phyloP scores from a whole-genome alignment of 2,888 invertebrate genomes.

The Andrena trimmerana region DNA sequence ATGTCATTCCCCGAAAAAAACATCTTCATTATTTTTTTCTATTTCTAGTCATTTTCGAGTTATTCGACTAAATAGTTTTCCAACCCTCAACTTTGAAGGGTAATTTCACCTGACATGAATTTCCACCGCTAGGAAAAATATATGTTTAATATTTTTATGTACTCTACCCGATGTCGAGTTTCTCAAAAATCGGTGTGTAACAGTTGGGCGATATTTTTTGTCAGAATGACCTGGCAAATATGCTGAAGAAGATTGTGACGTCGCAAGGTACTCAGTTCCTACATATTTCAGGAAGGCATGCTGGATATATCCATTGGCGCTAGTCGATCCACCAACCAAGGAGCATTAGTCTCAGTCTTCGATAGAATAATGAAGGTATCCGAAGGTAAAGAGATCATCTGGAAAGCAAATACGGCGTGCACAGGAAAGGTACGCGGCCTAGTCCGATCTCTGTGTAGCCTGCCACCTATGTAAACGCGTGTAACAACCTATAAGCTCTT shows the following conservation, averaged over 20 bases:
- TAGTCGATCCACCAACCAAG: not conserved
- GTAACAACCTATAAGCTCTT: conserved; percentile 58
- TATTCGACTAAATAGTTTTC: too few species aligned
- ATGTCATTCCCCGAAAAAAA: too few species aligned
- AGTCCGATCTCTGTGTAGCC: conserved; percentile 20
- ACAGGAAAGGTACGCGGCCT: conserved; percentile 24
- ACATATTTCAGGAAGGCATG: not conserved
- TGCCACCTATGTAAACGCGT: conserved; percentile 61
- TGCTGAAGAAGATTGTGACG: not conserved
- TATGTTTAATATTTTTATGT: too few species aligned
- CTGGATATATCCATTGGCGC: not conserved
- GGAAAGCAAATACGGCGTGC: conserved; percentile 17
- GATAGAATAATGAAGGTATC: conserved; percentile 19
- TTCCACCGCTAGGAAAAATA: too few species aligned
- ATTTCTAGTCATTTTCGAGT: too few species aligned
- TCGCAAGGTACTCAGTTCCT: not conserved
- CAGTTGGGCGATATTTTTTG: too few species aligned
- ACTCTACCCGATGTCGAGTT: too few species aligned
- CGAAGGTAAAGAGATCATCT: conserved; percentile 30
- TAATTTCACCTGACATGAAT: too few species aligned
- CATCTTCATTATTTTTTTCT: too few species aligned
- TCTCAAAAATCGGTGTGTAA: too few species aligned
- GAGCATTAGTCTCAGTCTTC: not conserved
- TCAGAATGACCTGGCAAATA: not conserved
- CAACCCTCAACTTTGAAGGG: too few species aligned